Base-by-base conservation (phyloP, 2,113 vertebrate genomes). In the Ctenodactylus gundi region DNA sequence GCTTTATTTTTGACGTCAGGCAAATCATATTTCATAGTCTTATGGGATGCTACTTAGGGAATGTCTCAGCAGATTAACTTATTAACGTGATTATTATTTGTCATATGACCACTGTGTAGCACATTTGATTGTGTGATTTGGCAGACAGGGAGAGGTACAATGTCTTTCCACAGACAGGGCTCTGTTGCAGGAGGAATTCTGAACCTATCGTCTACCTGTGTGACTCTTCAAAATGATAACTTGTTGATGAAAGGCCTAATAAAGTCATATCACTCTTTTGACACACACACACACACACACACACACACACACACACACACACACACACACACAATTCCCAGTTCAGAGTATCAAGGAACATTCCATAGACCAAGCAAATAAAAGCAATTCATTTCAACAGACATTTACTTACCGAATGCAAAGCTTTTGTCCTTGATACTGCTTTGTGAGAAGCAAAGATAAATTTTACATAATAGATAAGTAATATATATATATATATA, bases 11-110 rank as follows among this genome's bases (percentile, higher is more conserved):
- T 84, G 41, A 58, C 44, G 93, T 92, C 58, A 89, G 78, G 86
- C 17, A 84, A 83, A 57, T 20, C 39, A 46, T 64, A 64, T 93
- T 90, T 97, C 94, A 81, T 58, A 78, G n/a, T 64, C 64, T 44
- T 62, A 55, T 44, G 53, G 15, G n/a, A 68, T 76, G 41, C 53
- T 95, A 49, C 60, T 78, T 64, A 92, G 29, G 55, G 27, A 81
- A 55, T 64, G 86, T 76, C 85, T 84, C 70, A 80, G 85, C 64
- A 80, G 49, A 27, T n/a, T 87, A 87, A 76, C 84, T 80, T 44
- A 85, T 76, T 72, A 80, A 60, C 29, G 92, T 93, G 77, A 85
- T 90, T 91, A 73, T 93, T 94, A 94, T 93, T 96, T 76, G 84
- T 81, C 18, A 36, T 65, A 49, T 55, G 18, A 75, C 57, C 49